Evolutionary conservation across 2,113 vertebrate genomes (phyloP).

Genomic region (Leucoraja erinaceus): DNA sequence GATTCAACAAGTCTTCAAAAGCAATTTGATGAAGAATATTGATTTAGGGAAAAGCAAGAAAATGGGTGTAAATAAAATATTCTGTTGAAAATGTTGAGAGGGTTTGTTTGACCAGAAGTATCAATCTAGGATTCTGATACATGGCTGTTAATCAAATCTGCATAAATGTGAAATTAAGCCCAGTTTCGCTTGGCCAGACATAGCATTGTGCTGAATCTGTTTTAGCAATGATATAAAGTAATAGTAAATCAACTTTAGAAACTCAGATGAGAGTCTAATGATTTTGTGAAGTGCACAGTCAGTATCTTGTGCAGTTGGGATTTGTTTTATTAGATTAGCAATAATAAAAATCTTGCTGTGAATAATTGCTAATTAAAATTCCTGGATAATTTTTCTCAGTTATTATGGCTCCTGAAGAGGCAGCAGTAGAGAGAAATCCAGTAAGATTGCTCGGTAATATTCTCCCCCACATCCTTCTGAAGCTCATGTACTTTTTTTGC

Average conservation of each 20-base stretch:
- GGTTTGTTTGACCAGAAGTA: background rate
- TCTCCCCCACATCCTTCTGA: constrained; percentile 26
- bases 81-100: background rate
- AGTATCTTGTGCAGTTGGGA: background rate
- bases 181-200: constrained; percentile 10
- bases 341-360: constrained; percentile 17
- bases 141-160: background rate
- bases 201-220: background rate
- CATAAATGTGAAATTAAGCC: constrained; percentile 26
- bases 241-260: constrained; percentile 29
- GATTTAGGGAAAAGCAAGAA: background rate
- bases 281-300: constrained; percentile 14
- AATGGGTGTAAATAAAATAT: background rate
- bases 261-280: background rate
- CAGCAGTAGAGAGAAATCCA: constrained; percentile 24
- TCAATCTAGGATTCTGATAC: background rate
- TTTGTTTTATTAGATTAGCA: constrained; percentile 17
- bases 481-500: constrained; percentile 27
- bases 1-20: background rate
- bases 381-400: background rate
- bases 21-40: background rate
- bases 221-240: background rate
- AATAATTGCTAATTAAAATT: constrained; percentile 22
- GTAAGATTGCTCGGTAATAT: background rate
- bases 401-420: constrained; percentile 20